Percentiles rank a stretch among this genome's conserved stretches.
These are phyloP conservation scores for Mythimna impura DNA, from an alignment of 2,888 invertebrate species.

Conservation along the genomic window DNA sequence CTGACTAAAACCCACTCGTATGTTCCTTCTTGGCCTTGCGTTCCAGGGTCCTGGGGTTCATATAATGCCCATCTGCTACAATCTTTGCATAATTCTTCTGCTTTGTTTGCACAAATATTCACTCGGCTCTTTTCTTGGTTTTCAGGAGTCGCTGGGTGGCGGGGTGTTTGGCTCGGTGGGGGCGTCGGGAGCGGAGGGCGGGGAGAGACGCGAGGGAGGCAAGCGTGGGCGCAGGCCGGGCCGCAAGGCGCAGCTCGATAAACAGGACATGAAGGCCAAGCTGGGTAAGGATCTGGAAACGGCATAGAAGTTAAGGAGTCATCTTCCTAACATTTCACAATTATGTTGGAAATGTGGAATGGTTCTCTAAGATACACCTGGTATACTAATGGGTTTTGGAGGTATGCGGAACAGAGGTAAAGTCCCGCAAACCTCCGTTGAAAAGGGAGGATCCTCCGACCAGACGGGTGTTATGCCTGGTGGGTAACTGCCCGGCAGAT, in stretches of 20 bases:
- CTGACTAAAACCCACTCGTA: no score
- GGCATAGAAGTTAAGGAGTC: neutral
- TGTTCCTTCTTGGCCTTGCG: no score
- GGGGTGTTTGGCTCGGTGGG: slow-evolving; percentile 81
- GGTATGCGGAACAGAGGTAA: no score
- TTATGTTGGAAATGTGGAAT: neutral
- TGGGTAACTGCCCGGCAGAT: no score
- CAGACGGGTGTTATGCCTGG: no score
- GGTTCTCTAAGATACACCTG: no score
- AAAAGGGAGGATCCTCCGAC: no score
- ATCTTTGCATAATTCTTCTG: neutral
- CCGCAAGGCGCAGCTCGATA: slow-evolving; percentile 95
- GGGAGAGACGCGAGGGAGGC: slow-evolving; percentile 95
- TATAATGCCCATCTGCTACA: no score
- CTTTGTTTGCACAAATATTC: neutral
- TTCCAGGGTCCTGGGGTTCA: no score
- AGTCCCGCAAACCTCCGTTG: no score
- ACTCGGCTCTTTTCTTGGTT: slow-evolving; percentile 23
- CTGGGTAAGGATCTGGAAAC: slow-evolving; percentile 91
- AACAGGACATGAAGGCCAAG: slow-evolving; percentile 98
- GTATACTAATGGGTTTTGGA: no score
- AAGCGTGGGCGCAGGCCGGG: slow-evolving; percentile 97
- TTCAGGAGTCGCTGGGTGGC: slow-evolving; percentile 84
- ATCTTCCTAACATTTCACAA: neutral
- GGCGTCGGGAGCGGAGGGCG: slow-evolving; percentile 84